Conservation (phyloP, 2,113 vertebrate species). For the Thunnus maccoyii region DNA sequence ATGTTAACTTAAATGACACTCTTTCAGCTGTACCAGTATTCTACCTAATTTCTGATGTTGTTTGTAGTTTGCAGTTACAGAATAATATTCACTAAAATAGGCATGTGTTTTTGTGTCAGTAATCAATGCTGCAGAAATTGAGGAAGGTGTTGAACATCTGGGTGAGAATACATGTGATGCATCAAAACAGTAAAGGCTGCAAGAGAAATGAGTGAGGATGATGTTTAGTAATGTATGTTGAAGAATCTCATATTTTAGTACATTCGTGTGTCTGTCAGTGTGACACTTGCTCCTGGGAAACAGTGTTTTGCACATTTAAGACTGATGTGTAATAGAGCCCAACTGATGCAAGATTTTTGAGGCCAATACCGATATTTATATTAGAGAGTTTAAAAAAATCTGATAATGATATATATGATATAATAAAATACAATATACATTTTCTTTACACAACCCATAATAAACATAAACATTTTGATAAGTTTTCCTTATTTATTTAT, state of each 20-base stretch:
- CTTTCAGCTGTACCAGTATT: neutral
- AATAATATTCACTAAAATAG: neutral
- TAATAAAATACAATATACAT: no score
- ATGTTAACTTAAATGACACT: neutral
- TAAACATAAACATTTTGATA: no score
- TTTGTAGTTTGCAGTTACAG: neutral
- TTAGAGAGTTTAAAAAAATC: no score
- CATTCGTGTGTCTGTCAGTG: neutral
- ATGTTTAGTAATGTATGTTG: neutral
- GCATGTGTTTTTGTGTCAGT: neutral
- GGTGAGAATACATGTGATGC: constrained; percentile 7
- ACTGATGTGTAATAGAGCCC: no score
- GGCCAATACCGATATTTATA: no score
- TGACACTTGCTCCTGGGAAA: neutral
- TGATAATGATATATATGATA: no score
- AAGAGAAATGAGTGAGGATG: neutral
- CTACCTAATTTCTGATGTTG: neutral
- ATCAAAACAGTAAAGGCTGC: constrained; percentile 1
- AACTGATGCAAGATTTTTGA: no score
- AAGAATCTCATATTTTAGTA: neutral
- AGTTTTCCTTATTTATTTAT: no score
- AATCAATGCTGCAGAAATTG: constrained; percentile 11
- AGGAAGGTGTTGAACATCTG: constrained; percentile 26
- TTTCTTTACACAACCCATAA: no score
- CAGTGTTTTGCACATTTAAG: neutral